Conservation (phyloP, 2,797 vertebrate species). For the Clarias platycephalus region DNA sequence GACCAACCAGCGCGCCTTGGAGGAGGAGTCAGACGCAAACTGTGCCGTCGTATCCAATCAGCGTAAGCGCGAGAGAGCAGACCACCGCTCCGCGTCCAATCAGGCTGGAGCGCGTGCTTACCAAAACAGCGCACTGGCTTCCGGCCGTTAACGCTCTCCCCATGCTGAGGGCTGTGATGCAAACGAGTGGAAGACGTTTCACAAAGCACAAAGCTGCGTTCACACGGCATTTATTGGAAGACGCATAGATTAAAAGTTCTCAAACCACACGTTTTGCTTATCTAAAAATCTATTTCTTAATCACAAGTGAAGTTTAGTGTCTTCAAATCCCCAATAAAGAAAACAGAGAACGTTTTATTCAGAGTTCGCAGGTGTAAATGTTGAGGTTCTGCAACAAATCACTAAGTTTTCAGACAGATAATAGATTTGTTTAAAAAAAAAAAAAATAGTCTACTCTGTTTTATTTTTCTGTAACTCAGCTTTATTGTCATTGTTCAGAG, state of each 20-base stretch:
- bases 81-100: constrained; percentile 74
- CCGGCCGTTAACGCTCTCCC: constrained; percentile 65
- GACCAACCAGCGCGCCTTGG: not conserved
- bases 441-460: not conserved
- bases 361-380: not conserved
- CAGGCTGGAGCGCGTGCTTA: constrained; percentile 59
- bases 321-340: not conserved
- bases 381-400: not conserved
- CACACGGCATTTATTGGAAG: not conserved
- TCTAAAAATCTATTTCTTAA: not conserved
- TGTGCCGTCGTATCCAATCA: constrained; percentile 45
- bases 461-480: not conserved
- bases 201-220: not conserved
- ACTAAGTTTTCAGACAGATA: not conserved
- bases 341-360: not conserved
- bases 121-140: constrained; percentile 53
- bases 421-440: not conserved
- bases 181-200: not conserved
- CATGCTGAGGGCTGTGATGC: not conserved
- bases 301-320: not conserved
- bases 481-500: not conserved
- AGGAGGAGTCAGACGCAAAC: not conserved
- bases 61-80: constrained; percentile 64
- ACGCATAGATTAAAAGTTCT: too few relatives aligned
- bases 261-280: not conserved